phyloP scores from a whole-genome alignment of 1,140 invertebrate genomes.

The Latrodectus geometricus region DNA sequence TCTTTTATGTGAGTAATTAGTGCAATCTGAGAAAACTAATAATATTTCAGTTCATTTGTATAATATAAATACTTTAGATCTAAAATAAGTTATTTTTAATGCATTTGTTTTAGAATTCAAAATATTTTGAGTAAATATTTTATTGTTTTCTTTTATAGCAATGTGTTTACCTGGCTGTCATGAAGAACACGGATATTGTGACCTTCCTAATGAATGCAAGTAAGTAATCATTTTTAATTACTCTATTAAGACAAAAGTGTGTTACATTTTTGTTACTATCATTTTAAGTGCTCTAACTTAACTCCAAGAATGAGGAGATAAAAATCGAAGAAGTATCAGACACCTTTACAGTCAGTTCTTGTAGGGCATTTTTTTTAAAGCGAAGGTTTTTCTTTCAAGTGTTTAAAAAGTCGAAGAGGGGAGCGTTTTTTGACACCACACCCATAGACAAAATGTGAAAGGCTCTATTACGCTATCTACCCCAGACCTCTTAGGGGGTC shows the following conservation, averaged over 20 bases:
- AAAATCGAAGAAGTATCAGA: too few relatives aligned
- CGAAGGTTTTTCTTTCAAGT: neutral
- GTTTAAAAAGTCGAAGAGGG: neutral
- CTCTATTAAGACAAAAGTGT: neutral
- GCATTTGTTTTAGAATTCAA: neutral
- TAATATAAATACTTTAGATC: too few relatives aligned
- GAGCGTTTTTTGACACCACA: slow-evolving; percentile 16
- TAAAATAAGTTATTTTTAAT: too few relatives aligned
- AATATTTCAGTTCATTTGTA: too few relatives aligned
- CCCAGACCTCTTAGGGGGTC: slow-evolving; percentile 37
- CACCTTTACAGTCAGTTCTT: neutral
- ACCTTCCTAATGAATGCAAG: slow-evolving; percentile 93
- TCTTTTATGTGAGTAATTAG: too few relatives aligned
- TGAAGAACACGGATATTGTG: slow-evolving; percentile 89
- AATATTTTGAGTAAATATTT: neutral
- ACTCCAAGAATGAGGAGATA: too few relatives aligned
- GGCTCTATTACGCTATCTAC: slow-evolving; percentile 31
- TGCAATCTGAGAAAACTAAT: too few relatives aligned
- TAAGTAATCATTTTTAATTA: slow-evolving; percentile 76
- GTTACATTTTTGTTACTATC: too few relatives aligned
- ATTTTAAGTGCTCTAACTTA: too few relatives aligned
- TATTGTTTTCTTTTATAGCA: slow-evolving; percentile 72
- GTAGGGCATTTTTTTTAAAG: neutral
- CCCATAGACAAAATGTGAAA: slow-evolving; percentile 19
- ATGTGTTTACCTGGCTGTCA: slow-evolving; percentile 92